Evolutionary conservation across 2,113 vertebrate genomes (phyloP).

Genomic region (Pelusios castaneus): DNA sequence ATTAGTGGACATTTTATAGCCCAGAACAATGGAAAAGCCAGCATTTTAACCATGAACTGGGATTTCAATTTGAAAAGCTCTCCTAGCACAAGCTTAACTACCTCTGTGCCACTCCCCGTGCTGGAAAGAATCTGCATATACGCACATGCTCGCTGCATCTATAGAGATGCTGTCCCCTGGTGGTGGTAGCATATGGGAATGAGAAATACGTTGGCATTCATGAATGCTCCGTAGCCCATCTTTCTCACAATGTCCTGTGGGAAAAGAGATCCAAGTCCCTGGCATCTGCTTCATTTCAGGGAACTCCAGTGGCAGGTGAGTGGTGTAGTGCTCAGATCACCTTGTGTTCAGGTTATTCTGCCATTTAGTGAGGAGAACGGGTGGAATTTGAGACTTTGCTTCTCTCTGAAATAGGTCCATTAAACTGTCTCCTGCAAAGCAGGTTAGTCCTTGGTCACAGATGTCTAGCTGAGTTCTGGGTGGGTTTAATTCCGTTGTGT

Average conservation of each 20-base stretch:
- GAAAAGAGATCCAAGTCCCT: not conserved
- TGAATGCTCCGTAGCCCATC: not conserved
- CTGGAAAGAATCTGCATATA: not conserved
- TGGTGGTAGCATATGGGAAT: rapidly evolving
- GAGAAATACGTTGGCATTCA: rapidly evolving
- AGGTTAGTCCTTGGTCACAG: not conserved
- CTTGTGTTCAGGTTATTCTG: not conserved
- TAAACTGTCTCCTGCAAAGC: rapidly evolving
- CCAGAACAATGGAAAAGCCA: not conserved
- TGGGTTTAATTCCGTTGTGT: not conserved
- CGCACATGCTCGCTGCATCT: not conserved
- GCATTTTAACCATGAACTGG: not conserved
- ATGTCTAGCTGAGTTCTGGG: not conserved
- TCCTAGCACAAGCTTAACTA: not conserved
- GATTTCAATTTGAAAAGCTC: not conserved
- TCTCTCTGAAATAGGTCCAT: not conserved
- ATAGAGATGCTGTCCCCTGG: not conserved
- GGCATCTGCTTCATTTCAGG: not conserved
- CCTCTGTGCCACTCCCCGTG: not conserved
- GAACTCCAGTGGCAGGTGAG: not conserved
- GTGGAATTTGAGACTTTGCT: not conserved
- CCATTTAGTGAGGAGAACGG: rapidly evolving
- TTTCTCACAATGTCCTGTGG: not conserved
- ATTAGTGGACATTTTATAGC: not conserved
- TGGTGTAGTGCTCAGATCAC: not conserved